Evolutionary conservation across 2,113 vertebrate genomes (phyloP).

Genomic region (Brienomyrus brachyistius): DNA sequence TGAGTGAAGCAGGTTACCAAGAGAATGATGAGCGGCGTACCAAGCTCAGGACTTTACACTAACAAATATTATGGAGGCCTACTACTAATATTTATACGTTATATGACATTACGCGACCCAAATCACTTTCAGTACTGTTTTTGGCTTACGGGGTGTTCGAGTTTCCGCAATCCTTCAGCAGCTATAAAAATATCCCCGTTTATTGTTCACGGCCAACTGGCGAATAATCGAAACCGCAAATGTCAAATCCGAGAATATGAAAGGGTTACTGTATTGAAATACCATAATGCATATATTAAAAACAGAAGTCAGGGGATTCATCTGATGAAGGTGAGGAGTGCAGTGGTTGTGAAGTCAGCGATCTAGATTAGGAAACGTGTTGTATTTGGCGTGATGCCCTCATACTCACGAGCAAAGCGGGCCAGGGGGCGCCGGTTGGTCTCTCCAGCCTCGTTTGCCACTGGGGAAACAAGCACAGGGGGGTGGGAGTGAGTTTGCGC

Average conservation of each 20-base stretch:
- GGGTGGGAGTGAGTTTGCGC: neutral
- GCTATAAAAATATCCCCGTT: neutral
- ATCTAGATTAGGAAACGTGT: neutral
- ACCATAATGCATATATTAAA: neutral
- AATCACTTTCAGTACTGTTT: neutral
- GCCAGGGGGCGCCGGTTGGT: slow-evolving; percentile 59
- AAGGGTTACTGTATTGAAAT: neutral
- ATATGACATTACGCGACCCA: neutral
- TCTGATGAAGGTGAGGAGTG: neutral
- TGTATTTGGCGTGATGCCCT: neutral
- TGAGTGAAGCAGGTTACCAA: neutral
- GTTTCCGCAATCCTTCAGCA: neutral
- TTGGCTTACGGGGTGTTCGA: neutral
- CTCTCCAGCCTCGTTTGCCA: slow-evolving; percentile 78
- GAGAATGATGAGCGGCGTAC: neutral
- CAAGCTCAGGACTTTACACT: neutral
- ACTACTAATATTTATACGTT: neutral
- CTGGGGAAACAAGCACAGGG: slow-evolving; percentile 51
- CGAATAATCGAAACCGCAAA: neutral
- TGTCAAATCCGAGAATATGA: neutral
- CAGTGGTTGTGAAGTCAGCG: neutral
- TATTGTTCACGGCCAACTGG: neutral
- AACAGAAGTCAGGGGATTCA: neutral
- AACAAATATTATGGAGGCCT: neutral
- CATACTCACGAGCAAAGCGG: slow-evolving; percentile 74